Conservation (phyloP, 2,797 vertebrate genomes). For the Enteromius argenteus region DNA sequence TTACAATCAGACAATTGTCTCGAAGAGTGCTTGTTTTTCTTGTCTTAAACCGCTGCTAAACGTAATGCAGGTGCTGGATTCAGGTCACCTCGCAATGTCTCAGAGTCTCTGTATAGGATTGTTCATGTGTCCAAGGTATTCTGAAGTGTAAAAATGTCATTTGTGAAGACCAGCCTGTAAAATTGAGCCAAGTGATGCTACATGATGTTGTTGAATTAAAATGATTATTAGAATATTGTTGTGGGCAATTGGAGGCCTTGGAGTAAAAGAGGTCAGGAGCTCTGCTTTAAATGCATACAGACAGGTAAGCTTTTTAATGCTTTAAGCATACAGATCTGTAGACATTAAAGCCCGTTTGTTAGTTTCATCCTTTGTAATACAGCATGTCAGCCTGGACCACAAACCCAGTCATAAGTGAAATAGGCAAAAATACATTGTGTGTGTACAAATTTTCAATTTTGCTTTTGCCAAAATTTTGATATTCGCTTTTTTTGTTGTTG, state of each 20-base stretch:
- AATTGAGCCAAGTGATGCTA: neutral
- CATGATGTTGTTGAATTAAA: neutral
- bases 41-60: neutral
- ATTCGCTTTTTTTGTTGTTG: too few species aligned
- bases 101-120: neutral
- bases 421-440: too few species aligned
- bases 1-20: constrained; percentile 44
- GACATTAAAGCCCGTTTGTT: neutral
- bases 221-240: neutral
- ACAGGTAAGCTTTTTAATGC: neutral
- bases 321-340: neutral
- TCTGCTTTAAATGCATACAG: neutral
- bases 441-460: too few species aligned
- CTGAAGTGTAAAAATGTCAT: neutral
- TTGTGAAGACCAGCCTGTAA: neutral
- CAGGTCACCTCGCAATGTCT: constrained; percentile 22
- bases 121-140: constrained; percentile 14
- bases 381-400: too few species aligned
- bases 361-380: too few species aligned
- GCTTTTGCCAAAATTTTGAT: too few species aligned
- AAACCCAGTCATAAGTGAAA: too few species aligned
- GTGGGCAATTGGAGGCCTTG: neutral
- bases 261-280: neutral
- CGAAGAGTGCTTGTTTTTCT: neutral
- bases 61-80: neutral